Base-by-base conservation (phyloP, 1,140 invertebrate genomes). In the Ostrea edulis region DNA sequence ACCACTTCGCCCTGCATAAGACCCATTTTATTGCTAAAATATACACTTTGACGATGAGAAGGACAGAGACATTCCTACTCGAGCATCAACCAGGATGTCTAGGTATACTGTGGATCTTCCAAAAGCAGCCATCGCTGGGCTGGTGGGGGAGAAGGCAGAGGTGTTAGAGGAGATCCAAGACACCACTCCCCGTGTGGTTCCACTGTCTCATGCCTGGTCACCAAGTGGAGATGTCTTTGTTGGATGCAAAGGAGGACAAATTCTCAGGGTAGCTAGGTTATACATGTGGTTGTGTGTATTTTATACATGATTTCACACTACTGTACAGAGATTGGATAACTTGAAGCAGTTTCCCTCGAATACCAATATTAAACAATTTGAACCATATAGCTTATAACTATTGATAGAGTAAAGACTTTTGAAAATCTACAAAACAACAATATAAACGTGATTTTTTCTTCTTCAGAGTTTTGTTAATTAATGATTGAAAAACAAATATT, bases 231-330 rank as follows among this genome's bases (percentile, higher is more conserved):
- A 94, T 88, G 44, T 95, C 5, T 93, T 90, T 89, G 87, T 95
- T 84, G 94, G 94, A 8, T 94, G 94, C 91, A 87, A 89, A 90
- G 92, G 92, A 22, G 94, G 94, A 88, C 92, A 94, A 85, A 90
- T 95, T 44, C 29, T 95, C 0, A 93, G 91, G 92, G 94, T 94
- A 86, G 85, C 88, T 81, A n/a, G n/a, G n/a, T n/a, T n/a, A n/a
- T 14, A 62, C 58, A 0, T 62, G 25, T 29, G 25, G 5, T 62
- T 20, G 14, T 62, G 7, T 62, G 55, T 62, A 62, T 62, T n/a
- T n/a, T n/a, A n/a, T n/a, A n/a, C n/a, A n/a, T n/a, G n/a, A n/a
- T n/a, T n/a, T n/a, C n/a, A n/a, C n/a, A n/a, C n/a, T n/a, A n/a
- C n/a, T n/a, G n/a, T n/a, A n/a, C n/a, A n/a, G n/a, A n/a, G n/a